Percentiles rank a stretch among this genome's conserved stretches.
Evolutionary conservation across 1,140 invertebrate species (phyloP).

Genomic region (Liolophura sinensis): DNA sequence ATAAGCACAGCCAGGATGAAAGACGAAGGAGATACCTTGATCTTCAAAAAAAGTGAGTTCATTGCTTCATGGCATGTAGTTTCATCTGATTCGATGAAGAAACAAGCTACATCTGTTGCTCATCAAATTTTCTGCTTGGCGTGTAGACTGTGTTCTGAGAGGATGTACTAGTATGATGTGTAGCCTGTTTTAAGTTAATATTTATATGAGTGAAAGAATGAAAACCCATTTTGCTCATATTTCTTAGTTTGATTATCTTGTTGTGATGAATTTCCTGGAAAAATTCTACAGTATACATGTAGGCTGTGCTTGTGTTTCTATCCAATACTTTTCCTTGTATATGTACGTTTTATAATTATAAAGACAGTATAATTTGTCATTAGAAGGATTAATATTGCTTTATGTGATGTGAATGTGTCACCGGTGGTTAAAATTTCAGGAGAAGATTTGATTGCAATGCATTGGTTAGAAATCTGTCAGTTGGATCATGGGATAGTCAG

Average conservation of each 20-base stretch:
- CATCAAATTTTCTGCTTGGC: neutral
- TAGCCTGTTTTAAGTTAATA: too few relatives aligned
- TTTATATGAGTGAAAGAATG: too few relatives aligned
- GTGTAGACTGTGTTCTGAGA: neutral
- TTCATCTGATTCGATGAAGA: neutral
- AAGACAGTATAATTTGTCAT: too few relatives aligned
- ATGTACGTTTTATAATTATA: too few relatives aligned
- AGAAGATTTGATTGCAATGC: conserved; percentile 53
- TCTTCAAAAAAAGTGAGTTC: conserved; percentile 49
- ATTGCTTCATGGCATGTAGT: neutral
- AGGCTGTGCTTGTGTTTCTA: too few relatives aligned
- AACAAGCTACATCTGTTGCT: neutral
- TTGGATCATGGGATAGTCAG: conserved; percentile 30
- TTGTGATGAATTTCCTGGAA: too few relatives aligned
- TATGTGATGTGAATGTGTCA: neutral
- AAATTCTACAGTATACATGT: too few relatives aligned
- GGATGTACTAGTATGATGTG: too few relatives aligned
- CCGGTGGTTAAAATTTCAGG: conserved; percentile 22
- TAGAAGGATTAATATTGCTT: neutral
- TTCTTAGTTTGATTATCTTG: too few relatives aligned
- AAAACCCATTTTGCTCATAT: too few relatives aligned
- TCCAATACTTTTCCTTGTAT: too few relatives aligned
- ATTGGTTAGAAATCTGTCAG: conserved; percentile 49
- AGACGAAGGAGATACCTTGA: conserved; percentile 45
- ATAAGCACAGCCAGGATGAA: conserved; percentile 39